Evolutionary conservation across 2,797 vertebrate genomes (phyloP), one percentile per base, ranked within the genome.

Genomic region (Austrolebias charrua): DNA sequence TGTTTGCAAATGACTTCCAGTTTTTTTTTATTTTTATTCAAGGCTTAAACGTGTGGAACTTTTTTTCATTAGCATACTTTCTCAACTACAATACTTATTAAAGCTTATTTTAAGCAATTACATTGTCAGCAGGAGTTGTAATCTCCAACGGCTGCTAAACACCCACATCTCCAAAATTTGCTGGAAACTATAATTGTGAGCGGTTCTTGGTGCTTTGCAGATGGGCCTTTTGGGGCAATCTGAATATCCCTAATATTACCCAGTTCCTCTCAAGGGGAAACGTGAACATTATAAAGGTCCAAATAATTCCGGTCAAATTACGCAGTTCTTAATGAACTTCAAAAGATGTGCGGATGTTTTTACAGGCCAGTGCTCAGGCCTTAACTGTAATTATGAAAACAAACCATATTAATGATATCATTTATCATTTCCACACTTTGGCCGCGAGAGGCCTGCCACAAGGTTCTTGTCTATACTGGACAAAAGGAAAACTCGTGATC

Each of bases 371-470:
- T 13, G 11, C 73, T 82, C 80, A 55, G 79, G 73, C 78, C 86
- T 86, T 82, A 84, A 88, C 75, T 60, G 86, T 85, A 88, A 92
- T 90, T 90, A 88, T 81, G 80, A 91, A 91, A 91, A 90, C 85
- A 92, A 92, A 91, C 86, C 80, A 67, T 77, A 89, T 90, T 85
- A 90, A 91, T 91, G 72, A 87, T 84, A 89, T 86, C 68, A 91
- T 92, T 90, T 86, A 87, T 90, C 86, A 92, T 88, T 90, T 89
- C 82, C 85, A 90, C 85, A 90, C 88, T 58, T 82, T 48, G 63
- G 64, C 61, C 8, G 7, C 76, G 79, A 53, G 50, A 79, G 49
- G 69, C 71, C 72, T 54, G 84, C 79, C 73, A 59, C 74, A 79
- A 71, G 74, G 73, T 82, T 81, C 76, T 70, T 76, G 73, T 73